Evolutionary conservation across 1,140 invertebrate species (phyloP), one percentile per base, ranked within the genome.

Genomic region (Drosophila pallidifrons): DNA sequence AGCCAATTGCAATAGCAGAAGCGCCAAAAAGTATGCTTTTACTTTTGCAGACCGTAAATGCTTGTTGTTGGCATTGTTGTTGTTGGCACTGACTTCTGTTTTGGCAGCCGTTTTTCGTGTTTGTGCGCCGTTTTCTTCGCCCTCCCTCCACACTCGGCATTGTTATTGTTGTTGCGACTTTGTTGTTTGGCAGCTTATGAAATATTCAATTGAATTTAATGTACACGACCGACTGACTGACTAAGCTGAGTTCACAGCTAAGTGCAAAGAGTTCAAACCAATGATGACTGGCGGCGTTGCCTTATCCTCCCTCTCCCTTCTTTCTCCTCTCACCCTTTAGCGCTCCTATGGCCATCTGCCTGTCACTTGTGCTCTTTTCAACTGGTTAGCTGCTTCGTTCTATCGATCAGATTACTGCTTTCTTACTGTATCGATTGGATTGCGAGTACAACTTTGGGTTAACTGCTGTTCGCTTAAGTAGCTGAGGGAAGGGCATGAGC

Each of bases 121-220:
- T 79, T 68, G 63, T 13, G 45, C 46, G 41, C 59, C 52, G 47
- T 70, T 75, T 75, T 69, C 72, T 47, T 15, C 6, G 20, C 41
- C 51, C 60, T 25, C 74, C 54, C 59, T 60, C n/a, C 49, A 25
- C 3, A 25, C 20, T 25, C 20, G 20, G 20, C 20, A 25, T 47
- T 41, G 10, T 41, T 72, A 51, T 76, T 71, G 57, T 69, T 65
- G 52, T 75, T 61, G 77, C 30, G 63, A 63, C 60, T 77, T 72
- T 75, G 51, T 67, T 77, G 77, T 70, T 80, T 80, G 80, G 63
- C 71, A 79, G 71, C 72, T 83, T 79, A 79, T 81, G 68, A 81
- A 81, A 81, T 81, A 83, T 83, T 75, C 75, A 81, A 83, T 83
- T 81, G 81, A 81, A 82, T 75, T 81, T 79, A 81, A 81, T 75